Percentiles rank a stretch among this genome's conserved stretches.
Conservation (phyloP, 2,797 vertebrate species). For the Argentina silus region DNA sequence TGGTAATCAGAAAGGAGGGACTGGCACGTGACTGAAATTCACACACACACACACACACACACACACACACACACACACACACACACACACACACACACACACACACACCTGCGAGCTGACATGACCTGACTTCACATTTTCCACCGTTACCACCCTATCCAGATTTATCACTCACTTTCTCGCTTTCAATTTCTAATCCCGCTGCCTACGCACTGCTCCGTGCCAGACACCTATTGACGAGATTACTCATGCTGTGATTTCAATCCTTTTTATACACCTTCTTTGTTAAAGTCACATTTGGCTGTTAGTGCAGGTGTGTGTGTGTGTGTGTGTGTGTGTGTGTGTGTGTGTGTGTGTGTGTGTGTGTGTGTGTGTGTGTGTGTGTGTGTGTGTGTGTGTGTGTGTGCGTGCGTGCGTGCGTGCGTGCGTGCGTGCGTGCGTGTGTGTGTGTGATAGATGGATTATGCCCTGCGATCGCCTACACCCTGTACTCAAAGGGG, state of each 20-base stretch:
- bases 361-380: constrained; percentile 1
- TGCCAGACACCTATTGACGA: constrained; percentile 53
- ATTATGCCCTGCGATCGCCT: constrained; percentile 28
- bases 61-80: neutral
- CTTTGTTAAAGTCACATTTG: constrained; percentile 25
- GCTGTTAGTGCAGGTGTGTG: neutral
- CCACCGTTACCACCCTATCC: neutral
- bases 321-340: constrained; percentile 5
- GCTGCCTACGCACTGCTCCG: constrained; percentile 29
- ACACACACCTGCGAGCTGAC: neutral
- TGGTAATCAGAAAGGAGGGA: neutral
- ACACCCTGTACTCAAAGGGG: neutral
- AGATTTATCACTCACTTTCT: neutral
- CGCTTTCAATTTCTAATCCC: neutral
- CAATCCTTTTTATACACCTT: constrained; percentile 14
- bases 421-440: constrained; percentile 13
- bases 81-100: neutral
- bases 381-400: constrained; percentile 15
- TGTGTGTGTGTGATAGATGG: constrained; percentile 36
- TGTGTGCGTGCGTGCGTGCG: neutral
- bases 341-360: neutral
- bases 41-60: neutral
- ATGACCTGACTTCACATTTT: neutral
- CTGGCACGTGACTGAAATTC: neutral
- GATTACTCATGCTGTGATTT: constrained; percentile 57